Evolutionary conservation across 1,140 invertebrate genomes (phyloP).

Genomic region (Hermetia illucens): DNA sequence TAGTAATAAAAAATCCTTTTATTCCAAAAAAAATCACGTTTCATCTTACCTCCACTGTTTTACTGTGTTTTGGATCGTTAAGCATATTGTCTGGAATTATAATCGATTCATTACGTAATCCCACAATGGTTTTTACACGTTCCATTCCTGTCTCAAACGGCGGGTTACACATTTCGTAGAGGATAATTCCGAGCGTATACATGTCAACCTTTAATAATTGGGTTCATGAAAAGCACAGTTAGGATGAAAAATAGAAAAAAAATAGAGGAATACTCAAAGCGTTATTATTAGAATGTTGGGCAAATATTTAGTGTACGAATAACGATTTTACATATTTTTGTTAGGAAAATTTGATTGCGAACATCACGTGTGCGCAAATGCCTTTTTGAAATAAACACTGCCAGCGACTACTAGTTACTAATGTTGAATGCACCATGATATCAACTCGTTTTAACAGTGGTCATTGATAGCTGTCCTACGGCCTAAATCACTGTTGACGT

Average conservation of each 20-base stretch:
- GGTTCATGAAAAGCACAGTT: background rate
- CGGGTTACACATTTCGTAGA: conserved; percentile 89
- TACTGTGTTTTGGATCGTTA: conserved; percentile 23
- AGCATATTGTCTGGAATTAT: conserved; percentile 39
- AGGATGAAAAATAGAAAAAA: background rate
- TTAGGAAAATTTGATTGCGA: too few relatives aligned
- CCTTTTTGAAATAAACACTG: too few relatives aligned
- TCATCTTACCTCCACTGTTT: conserved; percentile 18
- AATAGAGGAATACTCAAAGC: too few relatives aligned
- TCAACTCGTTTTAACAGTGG: too few relatives aligned
- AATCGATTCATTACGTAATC: conserved; percentile 50
- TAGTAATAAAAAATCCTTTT: background rate
- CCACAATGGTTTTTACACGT: conserved; percentile 57
- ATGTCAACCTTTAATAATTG: conserved; percentile 59
- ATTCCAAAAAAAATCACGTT: conserved; percentile 16
- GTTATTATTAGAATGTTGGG: too few relatives aligned
- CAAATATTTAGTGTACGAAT: too few relatives aligned
- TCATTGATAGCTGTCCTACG: too few relatives aligned
- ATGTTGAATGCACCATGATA: too few relatives aligned
- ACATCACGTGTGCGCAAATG: too few relatives aligned
- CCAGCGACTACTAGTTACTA: too few relatives aligned
- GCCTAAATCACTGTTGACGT: too few relatives aligned
- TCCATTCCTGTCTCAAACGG: conserved; percentile 78
- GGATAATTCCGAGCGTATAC: conserved; percentile 75
- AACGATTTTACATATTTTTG: too few relatives aligned